Conservation (phyloP, 2,888 invertebrate species). For the Myathropa florea region DNA sequence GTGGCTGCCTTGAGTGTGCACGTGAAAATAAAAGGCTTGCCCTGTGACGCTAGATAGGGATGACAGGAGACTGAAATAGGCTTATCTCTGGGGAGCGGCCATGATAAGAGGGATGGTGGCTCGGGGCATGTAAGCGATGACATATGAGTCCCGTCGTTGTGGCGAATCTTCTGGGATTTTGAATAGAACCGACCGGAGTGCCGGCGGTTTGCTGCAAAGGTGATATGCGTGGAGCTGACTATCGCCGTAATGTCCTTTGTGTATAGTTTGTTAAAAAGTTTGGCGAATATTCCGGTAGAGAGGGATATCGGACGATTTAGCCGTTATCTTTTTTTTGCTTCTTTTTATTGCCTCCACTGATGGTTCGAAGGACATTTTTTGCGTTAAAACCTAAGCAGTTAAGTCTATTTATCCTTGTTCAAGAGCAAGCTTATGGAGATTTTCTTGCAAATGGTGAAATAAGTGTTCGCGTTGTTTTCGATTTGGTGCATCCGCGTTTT, state of each 20-base stretch:
- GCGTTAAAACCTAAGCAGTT: too few relatives aligned
- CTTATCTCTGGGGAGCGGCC: constrained; percentile 17
- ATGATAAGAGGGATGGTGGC: neutral
- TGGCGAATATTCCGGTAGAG: neutral
- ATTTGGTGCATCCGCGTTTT: too few relatives aligned
- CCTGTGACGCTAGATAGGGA: constrained; percentile 2
- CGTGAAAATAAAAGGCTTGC: constrained; percentile 43
- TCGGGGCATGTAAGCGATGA: neutral
- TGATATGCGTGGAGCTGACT: neutral
- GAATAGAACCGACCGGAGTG: neutral
- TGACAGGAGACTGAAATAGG: constrained; percentile 18
- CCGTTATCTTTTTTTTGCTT: too few relatives aligned
- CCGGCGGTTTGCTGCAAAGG: neutral
- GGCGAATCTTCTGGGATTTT: neutral
- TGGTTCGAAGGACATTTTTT: too few relatives aligned
- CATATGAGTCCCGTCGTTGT: neutral
- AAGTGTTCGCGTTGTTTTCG: too few relatives aligned
- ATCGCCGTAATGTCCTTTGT: neutral
- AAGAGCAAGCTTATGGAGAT: too few relatives aligned
- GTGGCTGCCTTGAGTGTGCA: constrained; percentile 4
- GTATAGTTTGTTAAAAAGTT: neutral
- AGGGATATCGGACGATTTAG: too few relatives aligned
- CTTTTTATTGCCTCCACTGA: too few relatives aligned
- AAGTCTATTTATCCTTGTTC: too few relatives aligned
- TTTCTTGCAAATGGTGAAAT: too few relatives aligned